Base-by-base conservation (phyloP, 2,797 vertebrate species). In the Poeciliopsis presidionis region DNA sequence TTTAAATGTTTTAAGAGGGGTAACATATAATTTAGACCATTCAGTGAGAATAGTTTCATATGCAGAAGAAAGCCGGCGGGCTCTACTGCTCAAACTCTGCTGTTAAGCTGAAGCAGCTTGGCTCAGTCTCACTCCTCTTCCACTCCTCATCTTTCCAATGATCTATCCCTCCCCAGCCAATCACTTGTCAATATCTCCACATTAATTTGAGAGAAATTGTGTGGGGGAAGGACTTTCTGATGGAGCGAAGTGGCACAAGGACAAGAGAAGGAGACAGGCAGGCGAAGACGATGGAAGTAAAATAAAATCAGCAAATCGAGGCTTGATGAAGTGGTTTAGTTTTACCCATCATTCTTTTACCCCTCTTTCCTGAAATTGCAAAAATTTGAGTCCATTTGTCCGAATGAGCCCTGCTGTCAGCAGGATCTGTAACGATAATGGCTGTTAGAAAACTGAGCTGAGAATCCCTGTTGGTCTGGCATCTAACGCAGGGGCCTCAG, bases 101-200 rank as follows among this genome's bases (percentile, higher is more conserved):
- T 39, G 33, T 75, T 55, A 46, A 79, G 3, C 16, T 73, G 28
- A 61, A 75, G 75, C 49, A 71, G 16, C 75, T 70, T 45, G 47
- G 76, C 63, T 59, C 6, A 43, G 74, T 55, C 76, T 81, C 77
- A 72, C 79, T 59, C 53, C 39, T 77, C 75, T 72, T 81, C 79
- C 84, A 73, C 77, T 72, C 72, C 33, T 47, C 88, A 89, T 82
- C 87, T 79, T 82, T 81, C 88, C 80, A 96, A 96, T 97, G 97
- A 97, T 97, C 96, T 96, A 97, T 96, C 96, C 96, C 92, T 95
- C 93, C 84, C 82, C 90, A 94, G 86, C 96, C 96, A 96, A 97
- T 97, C 95, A 96, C 96, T 96, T 96, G 96, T 98, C 98, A 98
- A 99, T 99, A 98, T 97, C 97, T 97, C 96, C 96, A 98, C 96